These are phyloP conservation scores for Daktulosphaira vitifoliae DNA, from an alignment of 1,140 invertebrate genomes.

Conservation along the genomic window DNA sequence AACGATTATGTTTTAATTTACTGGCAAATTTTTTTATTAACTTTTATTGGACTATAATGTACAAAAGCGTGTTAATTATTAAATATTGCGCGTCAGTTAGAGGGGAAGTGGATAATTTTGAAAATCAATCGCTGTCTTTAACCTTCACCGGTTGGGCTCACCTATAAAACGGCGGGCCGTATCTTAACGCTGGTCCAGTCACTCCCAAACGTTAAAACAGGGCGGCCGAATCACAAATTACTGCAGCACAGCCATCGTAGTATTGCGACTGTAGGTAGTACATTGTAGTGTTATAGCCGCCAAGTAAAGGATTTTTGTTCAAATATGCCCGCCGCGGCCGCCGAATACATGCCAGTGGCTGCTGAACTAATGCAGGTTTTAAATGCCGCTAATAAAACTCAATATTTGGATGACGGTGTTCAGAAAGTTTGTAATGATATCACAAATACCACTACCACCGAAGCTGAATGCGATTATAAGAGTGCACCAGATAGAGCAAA, in stretches of 20 bases:
- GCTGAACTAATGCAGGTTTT: background rate
- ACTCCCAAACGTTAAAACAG: no score
- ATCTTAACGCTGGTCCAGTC: background rate
- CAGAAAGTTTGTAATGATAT: background rate
- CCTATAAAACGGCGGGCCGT: constrained; percentile 7
- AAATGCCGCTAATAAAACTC: background rate
- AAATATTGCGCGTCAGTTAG: background rate
- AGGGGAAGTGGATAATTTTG: background rate
- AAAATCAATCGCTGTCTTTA: constrained; percentile 8
- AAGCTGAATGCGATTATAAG: constrained; percentile 6
- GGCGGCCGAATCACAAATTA: no score
- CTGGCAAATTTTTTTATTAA: background rate
- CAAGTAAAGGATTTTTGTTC: no score
- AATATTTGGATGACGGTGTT: background rate
- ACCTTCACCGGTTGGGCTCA: background rate
- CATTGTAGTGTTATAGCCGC: no score
- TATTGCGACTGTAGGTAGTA: no score
- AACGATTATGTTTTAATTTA: background rate
- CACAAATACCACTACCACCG: background rate
- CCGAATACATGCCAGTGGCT: constrained; percentile 2
- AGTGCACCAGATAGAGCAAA: constrained; percentile 50
- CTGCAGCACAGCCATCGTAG: no score
- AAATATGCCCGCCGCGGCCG: constrained; percentile 7
- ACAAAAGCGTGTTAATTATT: no score
- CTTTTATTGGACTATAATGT: constrained; percentile 1